Base-by-base conservation (phyloP, 1,140 invertebrate genomes). In the Anoplolepis gracilipes region DNA sequence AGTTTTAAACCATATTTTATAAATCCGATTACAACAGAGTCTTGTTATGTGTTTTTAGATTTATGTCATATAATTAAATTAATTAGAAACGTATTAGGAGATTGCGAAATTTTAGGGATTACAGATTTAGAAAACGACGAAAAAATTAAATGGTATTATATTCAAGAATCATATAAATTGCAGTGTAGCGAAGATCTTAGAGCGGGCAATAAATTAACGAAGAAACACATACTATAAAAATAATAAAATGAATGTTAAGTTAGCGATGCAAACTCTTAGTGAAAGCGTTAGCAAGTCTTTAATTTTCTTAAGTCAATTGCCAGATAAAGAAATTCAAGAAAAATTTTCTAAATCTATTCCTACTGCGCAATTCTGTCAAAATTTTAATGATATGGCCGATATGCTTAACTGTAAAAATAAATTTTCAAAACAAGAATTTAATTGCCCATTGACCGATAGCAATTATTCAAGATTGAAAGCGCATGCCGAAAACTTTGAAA, bases 61-160 rank as follows among this genome's bases (percentile, higher is more conserved):
- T 72, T 33, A 8, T 72, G 49, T 33, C 49, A 55, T 1, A 72
- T 55, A 46, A 53, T 72, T 0, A 72, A 72, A 72, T 72, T 72
- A 72, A 10, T 22, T 0, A n/a, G 46, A 55, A 72, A 53, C 28
- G 11, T 25, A 16, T 10, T 70, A 49, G 42, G 22, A 4, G 42
- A 49, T 2, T 46, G 28, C 19, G 3, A 55, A 22, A 55, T 33
- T 33, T 36, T 72, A 33, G 7, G 10, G 19, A 55, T 28, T 2
- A 11, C 28, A n/a, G n/a, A n/a, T n/a, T n/a, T n/a, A n/a, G n/a
- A n/a, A 53, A 55, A 33, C 30, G 11, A n/a, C 5, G 10, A 72
- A 22, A 53, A 2, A 72, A 72, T 53, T 72, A 8, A n/a, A n/a
- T 55, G 49, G 69, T 6, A 0, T 16, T 16, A 30, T 22, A 72